Base-by-base conservation (phyloP, 2,113 vertebrate genomes). In the Bos taurus region DNA sequence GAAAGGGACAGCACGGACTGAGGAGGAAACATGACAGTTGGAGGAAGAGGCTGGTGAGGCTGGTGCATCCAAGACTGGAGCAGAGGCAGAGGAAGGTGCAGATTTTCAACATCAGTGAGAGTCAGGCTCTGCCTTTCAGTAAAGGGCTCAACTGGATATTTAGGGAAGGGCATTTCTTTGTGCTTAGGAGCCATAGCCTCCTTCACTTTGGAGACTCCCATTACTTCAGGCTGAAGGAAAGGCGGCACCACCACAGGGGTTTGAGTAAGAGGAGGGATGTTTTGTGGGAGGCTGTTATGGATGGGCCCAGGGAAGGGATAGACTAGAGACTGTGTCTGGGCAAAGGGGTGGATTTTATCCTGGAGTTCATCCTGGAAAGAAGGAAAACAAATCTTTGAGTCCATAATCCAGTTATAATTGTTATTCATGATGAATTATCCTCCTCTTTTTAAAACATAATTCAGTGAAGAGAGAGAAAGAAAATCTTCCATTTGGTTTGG, bases 301-400 rank as follows among this genome's bases (percentile, higher is more conserved):
- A 94, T 56, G 78, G 85, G 16, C 21, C 94, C 46, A 40, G 60
- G 2, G 0, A 4, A 56, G 43, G 96, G 52, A 28, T 28, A 60
- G 88, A 84, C 21, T 2, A 71, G 19, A 43, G 91, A 13, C 30
- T 94, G 96, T 21, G 74, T 4, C 56, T 80, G 96, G n/a, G 19
- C 6, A 40, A 86, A 2, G 21, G 21, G 6, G 2, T 64, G 2
- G 14, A 74, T 67, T 91, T 97, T 94, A 17, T 91, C 46, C 82
- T 95, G 94, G 91, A 0, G 10, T 78, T 81, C 71, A 19, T 91
- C 84, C 98, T 98, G 67, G 23, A 95, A 94, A 81, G 25, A 81
- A 91, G 17, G 30, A 86, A 91, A 91, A 83, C 40, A 7, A 81
- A 48, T 19, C 1, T 28, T 30, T 90, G 25, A 92, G 43, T 90